Conservation (phyloP, 2,888 invertebrate genomes). For the Chrysotoxum bicinctum region DNA sequence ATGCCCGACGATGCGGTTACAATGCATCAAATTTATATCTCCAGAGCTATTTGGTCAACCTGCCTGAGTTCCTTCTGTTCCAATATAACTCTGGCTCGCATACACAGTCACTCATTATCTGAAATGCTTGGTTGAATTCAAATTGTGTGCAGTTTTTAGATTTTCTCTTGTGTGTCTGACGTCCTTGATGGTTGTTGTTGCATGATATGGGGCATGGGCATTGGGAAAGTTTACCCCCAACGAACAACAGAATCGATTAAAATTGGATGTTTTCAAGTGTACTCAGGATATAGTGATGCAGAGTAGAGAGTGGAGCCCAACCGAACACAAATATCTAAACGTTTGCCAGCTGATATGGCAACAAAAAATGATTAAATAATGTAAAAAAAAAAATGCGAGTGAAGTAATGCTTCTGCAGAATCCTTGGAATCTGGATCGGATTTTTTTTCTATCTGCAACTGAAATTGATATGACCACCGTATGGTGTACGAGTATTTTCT, state of each 20-base stretch:
- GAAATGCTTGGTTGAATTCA: conserved; percentile 57
- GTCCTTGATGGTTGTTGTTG: conserved; percentile 2
- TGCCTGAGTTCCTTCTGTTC: background rate
- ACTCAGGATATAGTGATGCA: conserved; percentile 7
- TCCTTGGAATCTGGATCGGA: conserved; percentile 59
- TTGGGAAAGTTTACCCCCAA: background rate
- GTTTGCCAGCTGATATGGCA: background rate
- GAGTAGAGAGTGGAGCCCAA: background rate
- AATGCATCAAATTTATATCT: conserved; percentile 46
- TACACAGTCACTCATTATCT: conserved; percentile 54
- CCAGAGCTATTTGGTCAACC: conserved; percentile 34
- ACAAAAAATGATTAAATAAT: conserved; percentile 30
- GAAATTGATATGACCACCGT: conserved; percentile 43
- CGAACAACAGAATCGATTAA: conserved; percentile 62
- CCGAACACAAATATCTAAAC: background rate
- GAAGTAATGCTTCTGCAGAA: conserved; percentile 45
- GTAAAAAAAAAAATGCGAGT: conserved; percentile 21
- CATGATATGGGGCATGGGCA: background rate
- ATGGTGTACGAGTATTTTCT: conserved; percentile 5
- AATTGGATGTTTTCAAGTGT: conserved; percentile 62
- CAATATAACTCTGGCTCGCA: background rate
- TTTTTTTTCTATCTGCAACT: conserved; percentile 31
- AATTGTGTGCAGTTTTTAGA: conserved; percentile 52
- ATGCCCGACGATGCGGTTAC: conserved; percentile 50
- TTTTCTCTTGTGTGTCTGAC: conserved; percentile 53